Evolutionary conservation across 35 echinoderm and acorn worm species (phyloP).

Genomic region (Hemicentrotus pulcherrimus): DNA sequence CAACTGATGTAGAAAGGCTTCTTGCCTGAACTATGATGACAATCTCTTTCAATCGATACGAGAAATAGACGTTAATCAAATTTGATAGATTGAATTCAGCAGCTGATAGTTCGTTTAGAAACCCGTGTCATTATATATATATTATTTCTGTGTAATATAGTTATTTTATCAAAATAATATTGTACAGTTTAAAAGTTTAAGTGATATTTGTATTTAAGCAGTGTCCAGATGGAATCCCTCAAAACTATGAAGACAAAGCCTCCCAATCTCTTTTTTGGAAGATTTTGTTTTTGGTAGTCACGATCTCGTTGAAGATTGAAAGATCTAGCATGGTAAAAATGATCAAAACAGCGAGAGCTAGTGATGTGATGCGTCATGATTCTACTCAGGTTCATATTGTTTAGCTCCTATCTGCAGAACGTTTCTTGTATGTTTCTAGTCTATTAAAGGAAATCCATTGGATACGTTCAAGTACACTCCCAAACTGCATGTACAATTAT

Average conservation of each 20-base stretch:
- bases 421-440: neutral
- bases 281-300: too few relatives aligned
- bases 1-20: neutral
- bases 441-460: neutral
- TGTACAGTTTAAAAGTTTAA: neutral
- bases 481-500: neutral
- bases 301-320: too few relatives aligned
- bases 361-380: neutral
- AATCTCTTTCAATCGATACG: conserved; percentile 4
- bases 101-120: neutral
- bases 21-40: neutral
- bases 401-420: neutral
- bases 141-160: neutral
- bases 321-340: too few relatives aligned
- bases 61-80: neutral
- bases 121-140: neutral
- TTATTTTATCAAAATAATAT: neutral
- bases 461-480: neutral
- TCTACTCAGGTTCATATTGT: neutral
- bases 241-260: too few relatives aligned
- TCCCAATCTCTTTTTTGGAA: too few relatives aligned
- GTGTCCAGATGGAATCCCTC: too few relatives aligned
- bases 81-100: neutral
- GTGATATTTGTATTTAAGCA: neutral
- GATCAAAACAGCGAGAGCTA: neutral